Evolutionary conservation across 1,140 invertebrate species (phyloP).

Genomic region (Drosophila erecta): DNA sequence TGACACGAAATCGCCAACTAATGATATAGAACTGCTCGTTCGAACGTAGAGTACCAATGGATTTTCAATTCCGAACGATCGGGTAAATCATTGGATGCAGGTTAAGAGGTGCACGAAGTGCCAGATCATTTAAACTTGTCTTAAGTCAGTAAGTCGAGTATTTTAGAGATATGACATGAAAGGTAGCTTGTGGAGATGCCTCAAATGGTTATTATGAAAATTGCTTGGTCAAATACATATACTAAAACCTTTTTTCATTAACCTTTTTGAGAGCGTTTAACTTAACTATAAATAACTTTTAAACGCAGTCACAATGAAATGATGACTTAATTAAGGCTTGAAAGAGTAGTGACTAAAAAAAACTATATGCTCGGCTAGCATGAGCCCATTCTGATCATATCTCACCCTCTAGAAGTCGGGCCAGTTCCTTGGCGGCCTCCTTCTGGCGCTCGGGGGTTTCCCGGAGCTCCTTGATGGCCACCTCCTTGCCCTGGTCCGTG

Average conservation of each 20-base stretch:
- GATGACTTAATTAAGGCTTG: too few species aligned
- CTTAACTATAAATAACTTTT: too few species aligned
- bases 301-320: too few species aligned
- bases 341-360: too few species aligned
- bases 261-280: too few species aligned
- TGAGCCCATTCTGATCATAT: neutral
- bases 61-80: neutral
- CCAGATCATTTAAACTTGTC: too few species aligned
- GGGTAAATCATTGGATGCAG: neutral
- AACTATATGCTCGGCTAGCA: too few species aligned
- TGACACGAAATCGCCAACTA: constrained; percentile 11
- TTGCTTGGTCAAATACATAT: too few species aligned
- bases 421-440: constrained; percentile 87
- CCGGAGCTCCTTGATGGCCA: constrained; percentile 90
- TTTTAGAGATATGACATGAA: neutral
- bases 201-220: neutral
- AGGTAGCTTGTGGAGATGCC: neutral
- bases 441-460: constrained; percentile 89
- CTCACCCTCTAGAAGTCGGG: constrained; percentile 89
- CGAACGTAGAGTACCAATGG: constrained; percentile 3
- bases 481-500: constrained; percentile 87
- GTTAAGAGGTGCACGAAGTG: neutral
- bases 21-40: constrained; percentile 7
- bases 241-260: too few species aligned
- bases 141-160: neutral